phyloP scores from a whole-genome alignment of 1,140 invertebrate species.

The Gonatopus flavifemur region DNA sequence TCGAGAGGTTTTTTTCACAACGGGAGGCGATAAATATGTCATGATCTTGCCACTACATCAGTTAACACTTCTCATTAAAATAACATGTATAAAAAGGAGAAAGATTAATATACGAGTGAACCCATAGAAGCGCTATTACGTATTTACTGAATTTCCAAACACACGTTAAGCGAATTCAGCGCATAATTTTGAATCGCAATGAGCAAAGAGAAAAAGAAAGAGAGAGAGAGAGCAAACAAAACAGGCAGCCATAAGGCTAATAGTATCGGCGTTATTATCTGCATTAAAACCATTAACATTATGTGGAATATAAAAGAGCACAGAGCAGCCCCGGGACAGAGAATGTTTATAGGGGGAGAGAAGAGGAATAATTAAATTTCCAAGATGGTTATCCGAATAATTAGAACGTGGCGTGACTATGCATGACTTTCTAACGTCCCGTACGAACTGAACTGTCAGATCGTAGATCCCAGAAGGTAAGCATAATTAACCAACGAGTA shows the following conservation, averaged over 20 bases:
- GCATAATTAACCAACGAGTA: slow-evolving; percentile 49
- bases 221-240: too few species aligned
- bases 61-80: too few species aligned
- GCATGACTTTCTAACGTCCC: slow-evolving; percentile 21
- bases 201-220: too few species aligned
- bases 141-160: too few species aligned
- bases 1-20: too few species aligned
- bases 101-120: too few species aligned
- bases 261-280: slow-evolving; percentile 25
- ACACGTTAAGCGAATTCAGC: background rate
- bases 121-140: too few species aligned
- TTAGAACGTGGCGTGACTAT: slow-evolving; percentile 39
- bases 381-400: slow-evolving; percentile 37
- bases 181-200: slow-evolving; percentile 19
- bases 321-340: slow-evolving; percentile 31
- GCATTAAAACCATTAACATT: slow-evolving; percentile 2
- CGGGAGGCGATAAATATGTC: too few species aligned
- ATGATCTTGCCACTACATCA: too few species aligned
- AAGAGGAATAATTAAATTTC: slow-evolving; percentile 35
- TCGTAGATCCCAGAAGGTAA: slow-evolving; percentile 37
- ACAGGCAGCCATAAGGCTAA: slow-evolving; percentile 11
- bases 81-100: too few species aligned
- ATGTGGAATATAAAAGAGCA: background rate
- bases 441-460: slow-evolving; percentile 37
- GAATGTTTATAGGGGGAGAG: slow-evolving; percentile 18